These are phyloP conservation scores for Thunnus thynnus DNA, from an alignment of 2,113 vertebrate genomes.

Conservation along the genomic window DNA sequence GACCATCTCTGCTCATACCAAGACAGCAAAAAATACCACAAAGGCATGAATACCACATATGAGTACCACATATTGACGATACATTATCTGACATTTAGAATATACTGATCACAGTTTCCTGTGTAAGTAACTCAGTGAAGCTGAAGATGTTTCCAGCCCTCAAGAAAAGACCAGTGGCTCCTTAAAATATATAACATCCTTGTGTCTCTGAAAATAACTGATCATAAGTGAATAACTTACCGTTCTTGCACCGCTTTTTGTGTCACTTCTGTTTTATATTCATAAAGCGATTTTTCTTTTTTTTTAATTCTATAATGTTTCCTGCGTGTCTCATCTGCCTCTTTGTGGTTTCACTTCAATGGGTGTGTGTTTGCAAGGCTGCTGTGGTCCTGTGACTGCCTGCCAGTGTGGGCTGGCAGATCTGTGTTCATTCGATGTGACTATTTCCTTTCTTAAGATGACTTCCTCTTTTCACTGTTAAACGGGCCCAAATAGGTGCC, in stretches of 20 bases:
- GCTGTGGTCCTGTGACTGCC: constrained; percentile 5
- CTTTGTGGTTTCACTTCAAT: constrained; percentile 7
- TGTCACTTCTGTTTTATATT: not conserved
- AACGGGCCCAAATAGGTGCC: not conserved
- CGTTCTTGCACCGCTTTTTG: not conserved
- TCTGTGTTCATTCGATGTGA: not conserved
- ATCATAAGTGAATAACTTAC: constrained; percentile 33
- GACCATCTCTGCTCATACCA: constrained; percentile 1
- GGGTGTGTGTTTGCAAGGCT: constrained; percentile 28
- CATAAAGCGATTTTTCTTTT: not conserved
- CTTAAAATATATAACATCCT: not conserved
- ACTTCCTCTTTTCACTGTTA: constrained; percentile 50
- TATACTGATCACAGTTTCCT: no score
- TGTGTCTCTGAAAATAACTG: not conserved
- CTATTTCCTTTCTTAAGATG: constrained; percentile 27
- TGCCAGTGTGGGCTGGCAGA: not conserved
- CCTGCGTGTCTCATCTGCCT: constrained; percentile 23
- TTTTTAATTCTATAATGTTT: constrained; percentile 20
- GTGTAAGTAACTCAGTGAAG: not conserved
- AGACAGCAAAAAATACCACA: constrained; percentile 1
- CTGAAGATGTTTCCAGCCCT: not conserved
- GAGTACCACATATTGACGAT: not conserved
- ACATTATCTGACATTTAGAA: not conserved
- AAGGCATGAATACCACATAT: not conserved
- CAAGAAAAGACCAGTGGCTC: not conserved